Base-by-base conservation (phyloP, 2,113 vertebrate genomes). In the Chionodraco myersi region DNA sequence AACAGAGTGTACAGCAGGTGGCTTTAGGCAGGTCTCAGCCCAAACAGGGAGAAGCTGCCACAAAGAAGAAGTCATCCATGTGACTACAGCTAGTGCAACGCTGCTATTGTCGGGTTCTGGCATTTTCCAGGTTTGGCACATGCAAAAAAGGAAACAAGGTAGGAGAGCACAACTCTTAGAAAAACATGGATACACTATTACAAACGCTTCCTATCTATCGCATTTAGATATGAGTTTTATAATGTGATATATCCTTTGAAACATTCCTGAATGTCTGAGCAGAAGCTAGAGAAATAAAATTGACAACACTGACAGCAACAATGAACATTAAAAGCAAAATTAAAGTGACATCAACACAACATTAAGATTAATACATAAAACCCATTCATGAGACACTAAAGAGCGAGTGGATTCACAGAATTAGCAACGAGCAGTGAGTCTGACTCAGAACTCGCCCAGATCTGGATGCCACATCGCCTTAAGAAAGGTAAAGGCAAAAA, bases 111-210 rank as follows among this genome's bases (percentile, higher is more conserved):
- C 23, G 57, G 90, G 87, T 85, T 85, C 83, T 72, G 84, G 73
- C 59, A 6, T 77, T 82, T 69, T 83, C 51, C 49, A 82, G 71
- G 90, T 92, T 90, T 94, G 94, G 94, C 94, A 94, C 94, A 84
- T 86, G 82, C 74, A 77, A 66, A 80, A 30, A 41, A 74, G 65
- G 75, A 79, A 75, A 85, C 54, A 65, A 8, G 7, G 47, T 14
- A 66, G 83, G 72, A 65, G 70, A 69, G 52, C 26, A 71, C 45
- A 49, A 72, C 11, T 51, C 26, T 15, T 45, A 65, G 56, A 82
- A 82, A 87, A 82, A 77, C 54, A 79, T 18, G 14, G 56, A 75
- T 60, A 72, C 78, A 70, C 45, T 26, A 64, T 34, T 59, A 76
- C 26, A 77, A 58, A 73, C 14, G 16, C 57, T 53, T 82, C 51